Conservation (phyloP, 2,888 invertebrate genomes). For the Sesamia inferens region DNA sequence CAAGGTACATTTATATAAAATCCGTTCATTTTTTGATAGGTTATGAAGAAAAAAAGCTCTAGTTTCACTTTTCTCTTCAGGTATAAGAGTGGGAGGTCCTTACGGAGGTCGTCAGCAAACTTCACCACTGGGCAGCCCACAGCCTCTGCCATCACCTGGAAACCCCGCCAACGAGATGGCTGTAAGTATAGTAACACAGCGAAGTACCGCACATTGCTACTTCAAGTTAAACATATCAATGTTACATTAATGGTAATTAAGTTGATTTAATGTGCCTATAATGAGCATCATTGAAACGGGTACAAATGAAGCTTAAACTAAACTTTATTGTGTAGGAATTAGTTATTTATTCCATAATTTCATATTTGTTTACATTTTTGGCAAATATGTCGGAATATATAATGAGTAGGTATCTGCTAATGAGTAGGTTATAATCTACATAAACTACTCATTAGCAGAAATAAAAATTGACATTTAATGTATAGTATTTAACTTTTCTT, state of each 20-base stretch:
- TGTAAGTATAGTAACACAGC: conserved; percentile 70
- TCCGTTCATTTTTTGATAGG: not conserved
- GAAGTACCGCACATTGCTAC: too few relatives aligned
- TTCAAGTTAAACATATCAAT: too few relatives aligned
- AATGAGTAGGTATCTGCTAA: too few relatives aligned
- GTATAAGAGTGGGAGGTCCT: conserved; percentile 86
- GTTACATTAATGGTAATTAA: too few relatives aligned
- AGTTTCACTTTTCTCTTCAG: conserved; percentile 62
- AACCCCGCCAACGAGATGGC: conserved; percentile 84
- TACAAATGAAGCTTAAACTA: too few relatives aligned
- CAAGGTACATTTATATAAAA: conserved; percentile 71
- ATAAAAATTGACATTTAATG: not conserved
- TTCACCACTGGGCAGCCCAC: conserved; percentile 87
- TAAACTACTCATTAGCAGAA: not conserved
- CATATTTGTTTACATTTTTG: too few relatives aligned
- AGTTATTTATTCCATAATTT: too few relatives aligned
- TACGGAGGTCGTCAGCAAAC: conserved; percentile 85
- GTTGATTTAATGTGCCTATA: too few relatives aligned
- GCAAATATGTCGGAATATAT: too few relatives aligned
- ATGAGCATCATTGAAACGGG: too few relatives aligned
- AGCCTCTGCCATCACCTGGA: conserved; percentile 87
- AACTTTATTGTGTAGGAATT: too few relatives aligned
- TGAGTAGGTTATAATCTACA: too few relatives aligned
- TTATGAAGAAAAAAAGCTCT: not conserved
- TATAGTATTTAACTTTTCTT: conserved; percentile 7